A percentile compares a stretch with the other conserved stretches of the same genome.
phyloP scores from a whole-genome alignment of 2,797 vertebrate species.

The Salarias fasciatus region DNA sequence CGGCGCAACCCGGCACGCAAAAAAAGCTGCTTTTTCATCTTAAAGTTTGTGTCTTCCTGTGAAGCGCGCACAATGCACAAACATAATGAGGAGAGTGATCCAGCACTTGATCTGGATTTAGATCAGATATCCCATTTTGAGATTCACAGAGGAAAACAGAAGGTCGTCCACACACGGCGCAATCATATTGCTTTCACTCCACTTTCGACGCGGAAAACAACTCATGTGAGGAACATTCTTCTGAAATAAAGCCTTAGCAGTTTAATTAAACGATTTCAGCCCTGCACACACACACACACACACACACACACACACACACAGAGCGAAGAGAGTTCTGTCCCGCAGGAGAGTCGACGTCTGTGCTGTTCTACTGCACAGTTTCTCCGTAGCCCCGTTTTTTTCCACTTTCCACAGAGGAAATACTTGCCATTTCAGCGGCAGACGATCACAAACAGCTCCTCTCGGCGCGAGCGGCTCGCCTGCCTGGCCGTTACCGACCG shows the following conservation, averaged over 20 bases:
- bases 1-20: background rate
- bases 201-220: too few relatives aligned
- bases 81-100: background rate
- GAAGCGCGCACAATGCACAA: background rate
- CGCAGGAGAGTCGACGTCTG: constrained; percentile 34
- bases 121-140: background rate
- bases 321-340: constrained; percentile 1
- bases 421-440: constrained; percentile 57
- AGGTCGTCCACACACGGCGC: background rate
- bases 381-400: constrained; percentile 38
- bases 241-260: background rate
- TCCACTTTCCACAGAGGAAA: constrained; percentile 65
- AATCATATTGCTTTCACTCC: background rate
- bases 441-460: constrained; percentile 56
- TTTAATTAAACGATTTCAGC: constrained; percentile 2
- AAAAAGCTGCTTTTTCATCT: background rate
- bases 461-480: too few relatives aligned
- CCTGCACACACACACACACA: background rate
- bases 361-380: constrained; percentile 36
- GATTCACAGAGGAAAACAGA: background rate
- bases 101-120: too few relatives aligned
- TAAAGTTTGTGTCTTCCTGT: background rate
- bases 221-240: background rate
- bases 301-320: too few relatives aligned
- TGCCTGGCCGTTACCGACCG: constrained; percentile 12